These are phyloP conservation scores for Micrasema longulum DNA, from an alignment of 1,140 invertebrate species.

Conservation along the genomic window DNA sequence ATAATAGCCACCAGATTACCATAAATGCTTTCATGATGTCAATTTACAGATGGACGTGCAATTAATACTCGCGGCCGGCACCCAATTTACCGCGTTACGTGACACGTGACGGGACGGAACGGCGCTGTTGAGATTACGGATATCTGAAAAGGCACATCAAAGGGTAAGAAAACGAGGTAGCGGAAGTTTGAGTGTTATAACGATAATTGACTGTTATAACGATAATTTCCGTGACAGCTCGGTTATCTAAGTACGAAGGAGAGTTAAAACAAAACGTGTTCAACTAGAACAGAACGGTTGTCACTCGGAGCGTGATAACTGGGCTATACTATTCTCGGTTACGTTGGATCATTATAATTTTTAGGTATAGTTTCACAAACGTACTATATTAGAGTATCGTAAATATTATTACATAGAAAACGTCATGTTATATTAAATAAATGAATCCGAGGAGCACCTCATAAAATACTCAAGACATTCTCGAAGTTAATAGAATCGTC, in stretches of 20 bases:
- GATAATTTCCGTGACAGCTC: background rate
- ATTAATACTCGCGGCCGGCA: conserved; percentile 6
- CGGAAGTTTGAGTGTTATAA: conserved; percentile 15
- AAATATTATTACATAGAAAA: no score
- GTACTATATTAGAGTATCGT: no score
- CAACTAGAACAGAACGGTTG: no score
- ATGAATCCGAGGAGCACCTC: no score
- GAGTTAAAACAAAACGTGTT: no score
- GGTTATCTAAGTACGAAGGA: conserved; percentile 1
- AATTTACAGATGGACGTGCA: conserved; percentile 20
- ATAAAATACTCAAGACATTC: no score
- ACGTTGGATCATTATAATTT: no score
- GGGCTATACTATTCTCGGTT: no score
- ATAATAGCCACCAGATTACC: conserved; percentile 8
- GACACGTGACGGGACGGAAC: background rate
- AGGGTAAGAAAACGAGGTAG: background rate
- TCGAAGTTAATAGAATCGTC: background rate
- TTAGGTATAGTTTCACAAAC: no score
- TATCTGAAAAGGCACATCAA: conserved; percentile 23
- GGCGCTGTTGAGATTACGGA: background rate
- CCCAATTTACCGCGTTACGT: conserved; percentile 19
- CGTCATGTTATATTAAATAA: no score
- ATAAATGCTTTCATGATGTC: conserved; percentile 27
- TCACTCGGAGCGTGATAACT: no score
- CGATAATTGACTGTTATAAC: no score